Conservation (phyloP, 2,797 vertebrate genomes). For the Staurois parvus region DNA sequence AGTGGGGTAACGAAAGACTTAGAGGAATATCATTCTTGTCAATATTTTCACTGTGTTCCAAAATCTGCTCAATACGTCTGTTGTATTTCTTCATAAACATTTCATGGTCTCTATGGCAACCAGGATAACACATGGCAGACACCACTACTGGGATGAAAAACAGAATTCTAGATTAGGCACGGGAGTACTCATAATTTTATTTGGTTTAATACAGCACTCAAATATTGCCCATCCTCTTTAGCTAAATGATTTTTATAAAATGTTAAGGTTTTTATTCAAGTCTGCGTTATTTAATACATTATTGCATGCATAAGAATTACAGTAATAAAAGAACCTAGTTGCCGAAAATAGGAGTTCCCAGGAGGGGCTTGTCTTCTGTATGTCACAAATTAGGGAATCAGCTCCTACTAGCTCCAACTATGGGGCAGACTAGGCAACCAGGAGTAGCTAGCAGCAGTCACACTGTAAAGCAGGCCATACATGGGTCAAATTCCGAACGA, state of each 20-base stretch:
- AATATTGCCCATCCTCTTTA: not conserved
- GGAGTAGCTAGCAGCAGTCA: no score
- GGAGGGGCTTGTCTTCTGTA: no score
- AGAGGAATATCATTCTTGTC: constrained; percentile 19
- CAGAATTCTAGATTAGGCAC: constrained; percentile 27
- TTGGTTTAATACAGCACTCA: constrained; percentile 1
- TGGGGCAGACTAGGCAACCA: no score
- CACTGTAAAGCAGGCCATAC: no score
- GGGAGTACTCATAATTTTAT: constrained; percentile 36
- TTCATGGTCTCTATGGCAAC: constrained; percentile 32
- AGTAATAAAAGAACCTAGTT: no score
- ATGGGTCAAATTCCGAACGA: no score
- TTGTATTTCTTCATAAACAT: constrained; percentile 31
- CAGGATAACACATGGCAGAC: constrained; percentile 35
- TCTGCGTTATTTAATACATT: not conserved
- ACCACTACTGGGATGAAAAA: constrained; percentile 9
- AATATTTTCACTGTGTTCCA: not conserved
- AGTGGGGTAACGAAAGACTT: not conserved
- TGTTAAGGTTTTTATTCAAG: not conserved
- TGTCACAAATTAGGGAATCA: no score
- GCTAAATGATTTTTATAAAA: not conserved
- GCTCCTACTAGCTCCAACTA: no score
- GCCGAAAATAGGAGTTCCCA: no score
- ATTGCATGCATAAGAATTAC: no score
- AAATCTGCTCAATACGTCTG: constrained; percentile 26